These are phyloP conservation scores for Brachyhypopomus occidentalis DNA, from an alignment of 2,113 vertebrate species.

Conservation along the genomic window DNA sequence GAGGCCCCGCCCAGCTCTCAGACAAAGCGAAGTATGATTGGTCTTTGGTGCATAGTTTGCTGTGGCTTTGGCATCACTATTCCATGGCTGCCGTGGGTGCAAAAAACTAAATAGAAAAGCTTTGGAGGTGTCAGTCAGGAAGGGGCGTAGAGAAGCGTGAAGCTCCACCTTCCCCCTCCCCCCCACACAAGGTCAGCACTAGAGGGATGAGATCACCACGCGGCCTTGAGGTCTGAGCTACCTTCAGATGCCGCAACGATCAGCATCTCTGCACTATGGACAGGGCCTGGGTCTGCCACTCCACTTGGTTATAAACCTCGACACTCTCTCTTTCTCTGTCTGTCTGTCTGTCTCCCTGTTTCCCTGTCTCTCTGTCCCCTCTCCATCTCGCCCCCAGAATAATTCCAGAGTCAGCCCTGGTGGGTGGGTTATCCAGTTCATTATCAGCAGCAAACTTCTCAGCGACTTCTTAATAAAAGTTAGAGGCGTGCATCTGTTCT, in stretches of 20 bases:
- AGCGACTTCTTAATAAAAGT: slow-evolving; percentile 24
- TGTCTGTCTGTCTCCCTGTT: slow-evolving; percentile 11
- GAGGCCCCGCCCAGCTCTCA: background rate
- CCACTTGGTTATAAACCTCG: slow-evolving; percentile 19
- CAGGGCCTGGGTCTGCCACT: slow-evolving; percentile 3
- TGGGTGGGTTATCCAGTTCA: slow-evolving; percentile 52
- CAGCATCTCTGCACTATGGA: slow-evolving; percentile 39
- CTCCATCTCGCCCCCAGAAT: slow-evolving; percentile 45
- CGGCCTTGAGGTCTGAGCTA: no score
- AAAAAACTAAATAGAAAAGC: slow-evolving; percentile 5
- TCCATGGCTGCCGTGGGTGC: slow-evolving; percentile 37
- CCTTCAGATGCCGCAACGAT: background rate
- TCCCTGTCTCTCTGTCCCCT: slow-evolving; percentile 12
- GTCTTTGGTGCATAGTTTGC: background rate
- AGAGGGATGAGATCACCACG: slow-evolving; percentile 17
- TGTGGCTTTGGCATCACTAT: background rate
- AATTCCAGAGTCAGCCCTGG: slow-evolving; percentile 43
- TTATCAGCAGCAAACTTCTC: slow-evolving; percentile 44
- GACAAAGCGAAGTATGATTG: slow-evolving; percentile 1
- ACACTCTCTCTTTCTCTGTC: slow-evolving; percentile 1
- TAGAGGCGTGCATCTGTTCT: slow-evolving; percentile 21
- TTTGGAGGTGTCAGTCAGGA: slow-evolving; percentile 37
- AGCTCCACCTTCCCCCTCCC: slow-evolving; percentile 24
- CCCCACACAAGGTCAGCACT: slow-evolving; percentile 37
- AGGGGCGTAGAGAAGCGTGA: slow-evolving; percentile 7